phyloP scores from a whole-genome alignment of 2,888 invertebrate species.

The Limnephilus marmoratus region DNA sequence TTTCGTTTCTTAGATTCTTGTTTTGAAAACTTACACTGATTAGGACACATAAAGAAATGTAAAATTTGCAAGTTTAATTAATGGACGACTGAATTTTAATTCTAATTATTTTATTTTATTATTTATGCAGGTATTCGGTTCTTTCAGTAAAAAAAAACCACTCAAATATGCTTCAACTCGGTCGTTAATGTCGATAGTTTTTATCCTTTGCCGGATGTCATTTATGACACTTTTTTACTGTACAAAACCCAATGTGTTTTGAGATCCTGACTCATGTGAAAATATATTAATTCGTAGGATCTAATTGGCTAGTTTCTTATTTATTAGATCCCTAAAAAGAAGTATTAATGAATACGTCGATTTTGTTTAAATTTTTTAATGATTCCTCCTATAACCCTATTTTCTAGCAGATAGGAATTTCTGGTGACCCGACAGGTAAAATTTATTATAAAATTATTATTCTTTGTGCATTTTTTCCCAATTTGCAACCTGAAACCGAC shows the following conservation, averaged over 20 bases:
- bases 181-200: not conserved
- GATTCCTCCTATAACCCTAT: no score
- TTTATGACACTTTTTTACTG: not conserved
- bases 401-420: no score
- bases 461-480: no score
- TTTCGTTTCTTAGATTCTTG: no score
- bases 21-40: not conserved
- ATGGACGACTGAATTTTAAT: not conserved
- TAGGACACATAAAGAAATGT: not conserved
- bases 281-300: not conserved
- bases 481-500: no score
- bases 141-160: not conserved
- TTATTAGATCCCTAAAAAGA: not conserved
- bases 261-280: not conserved
- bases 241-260: not conserved
- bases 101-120: no score
- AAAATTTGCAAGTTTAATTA: not conserved
- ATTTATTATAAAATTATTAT: no score
- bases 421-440: no score
- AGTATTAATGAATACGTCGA: no score
- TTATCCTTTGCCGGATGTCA: not conserved
- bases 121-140: not conserved
- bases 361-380: no score
- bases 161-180: not conserved
- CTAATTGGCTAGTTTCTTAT: not conserved